Evolutionary conservation across 2,113 vertebrate species (phyloP).

Genomic region (Pseudonaja textilis): DNA sequence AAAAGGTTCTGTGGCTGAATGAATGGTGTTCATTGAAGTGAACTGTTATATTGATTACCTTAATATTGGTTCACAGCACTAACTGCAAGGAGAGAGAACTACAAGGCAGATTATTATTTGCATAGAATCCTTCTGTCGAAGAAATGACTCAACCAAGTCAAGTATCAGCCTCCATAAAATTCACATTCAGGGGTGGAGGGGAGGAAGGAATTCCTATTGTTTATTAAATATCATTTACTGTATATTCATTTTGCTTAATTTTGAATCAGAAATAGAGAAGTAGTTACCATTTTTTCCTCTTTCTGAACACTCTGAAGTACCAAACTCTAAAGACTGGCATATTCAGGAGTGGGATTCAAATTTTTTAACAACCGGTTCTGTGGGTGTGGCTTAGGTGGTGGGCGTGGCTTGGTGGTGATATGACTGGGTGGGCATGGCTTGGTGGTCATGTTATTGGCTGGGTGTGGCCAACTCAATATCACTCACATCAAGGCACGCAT

Average conservation of each 20-base stretch:
- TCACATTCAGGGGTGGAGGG: not conserved
- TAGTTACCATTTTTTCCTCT: not conserved
- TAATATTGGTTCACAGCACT: not conserved
- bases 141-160: not conserved
- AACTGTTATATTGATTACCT: conserved; percentile 14
- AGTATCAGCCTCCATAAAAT: not conserved
- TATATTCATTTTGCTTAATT: not conserved
- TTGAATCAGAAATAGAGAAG: not conserved
- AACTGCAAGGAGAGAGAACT: not conserved
- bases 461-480: too few species aligned
- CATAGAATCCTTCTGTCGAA: not conserved
- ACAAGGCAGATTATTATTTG: not conserved
- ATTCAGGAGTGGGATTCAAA: too few species aligned
- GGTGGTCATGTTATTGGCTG: too few species aligned
- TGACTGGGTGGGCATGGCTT: too few species aligned
- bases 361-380: too few species aligned
- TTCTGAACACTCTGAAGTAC: not conserved
- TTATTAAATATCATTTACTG: not conserved
- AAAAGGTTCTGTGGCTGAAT: conserved; percentile 28
- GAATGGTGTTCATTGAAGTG: conserved; percentile 23
- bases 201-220: not conserved
- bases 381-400: too few species aligned
- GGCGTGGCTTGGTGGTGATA: too few species aligned
- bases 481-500: too few species aligned
- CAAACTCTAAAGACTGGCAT: not conserved